Evolutionary conservation across 2,797 vertebrate species (phyloP).

Genomic region (Stomatorhinus walkeri): DNA sequence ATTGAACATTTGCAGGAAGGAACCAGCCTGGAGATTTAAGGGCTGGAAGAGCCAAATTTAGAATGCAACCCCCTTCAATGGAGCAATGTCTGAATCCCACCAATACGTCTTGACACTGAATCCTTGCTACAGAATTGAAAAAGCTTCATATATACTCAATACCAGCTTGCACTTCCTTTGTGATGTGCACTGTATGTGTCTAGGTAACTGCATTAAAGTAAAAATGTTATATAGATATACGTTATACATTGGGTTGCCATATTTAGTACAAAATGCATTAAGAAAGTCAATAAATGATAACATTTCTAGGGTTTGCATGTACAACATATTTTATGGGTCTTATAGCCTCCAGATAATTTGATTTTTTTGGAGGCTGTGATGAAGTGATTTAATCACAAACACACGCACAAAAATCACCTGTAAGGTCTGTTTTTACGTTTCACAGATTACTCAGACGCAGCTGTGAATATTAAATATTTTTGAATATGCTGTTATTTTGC

Average conservation of each 20-base stretch:
- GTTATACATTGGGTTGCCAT: neutral
- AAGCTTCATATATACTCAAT: conserved; percentile 49
- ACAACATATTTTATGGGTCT: neutral
- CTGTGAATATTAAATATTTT: conserved; percentile 3
- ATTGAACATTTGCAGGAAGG: conserved; percentile 49
- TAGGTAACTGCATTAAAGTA: neutral
- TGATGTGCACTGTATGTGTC: neutral
- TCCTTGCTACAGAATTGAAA: conserved; percentile 52
- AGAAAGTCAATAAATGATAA: neutral
- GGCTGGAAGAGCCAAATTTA: conserved; percentile 6
- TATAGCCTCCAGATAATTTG: neutral
- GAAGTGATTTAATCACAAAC: neutral
- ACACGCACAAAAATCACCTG: neutral
- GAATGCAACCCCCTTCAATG: conserved; percentile 19
- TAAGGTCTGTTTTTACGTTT: conserved; percentile 5
- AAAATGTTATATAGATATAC: neutral
- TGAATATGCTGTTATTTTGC: neutral
- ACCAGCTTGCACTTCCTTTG: conserved; percentile 42
- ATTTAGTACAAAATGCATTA: neutral
- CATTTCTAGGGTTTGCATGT: neutral
- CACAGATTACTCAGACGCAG: neutral
- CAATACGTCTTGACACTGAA: conserved; percentile 62
- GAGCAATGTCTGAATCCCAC: conserved; percentile 62
- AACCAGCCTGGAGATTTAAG: conserved; percentile 47
- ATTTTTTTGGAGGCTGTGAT: neutral